These are phyloP conservation scores for Melitaea cinxia DNA, from an alignment of 1,140 invertebrate species.

Conservation along the genomic window DNA sequence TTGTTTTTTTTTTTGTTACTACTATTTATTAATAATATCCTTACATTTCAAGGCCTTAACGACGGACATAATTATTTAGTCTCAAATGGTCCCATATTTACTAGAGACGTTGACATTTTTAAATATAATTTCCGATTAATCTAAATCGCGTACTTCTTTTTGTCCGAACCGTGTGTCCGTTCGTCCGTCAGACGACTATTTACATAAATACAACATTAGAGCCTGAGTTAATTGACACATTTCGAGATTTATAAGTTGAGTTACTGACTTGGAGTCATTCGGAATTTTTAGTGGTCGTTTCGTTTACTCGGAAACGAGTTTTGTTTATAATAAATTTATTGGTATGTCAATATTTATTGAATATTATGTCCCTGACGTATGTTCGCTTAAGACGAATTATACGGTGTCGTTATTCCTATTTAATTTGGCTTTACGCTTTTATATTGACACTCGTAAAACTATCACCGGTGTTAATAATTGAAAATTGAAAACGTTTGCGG, in stretches of 20 bases:
- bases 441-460: not conserved
- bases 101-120: slow-evolving; percentile 28
- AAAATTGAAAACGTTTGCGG: too few species aligned
- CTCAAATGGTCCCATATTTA: not conserved
- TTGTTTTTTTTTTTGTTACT: too few species aligned
- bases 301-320: slow-evolving; percentile 36
- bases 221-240: slow-evolving; percentile 42
- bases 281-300: slow-evolving; percentile 35
- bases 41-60: not conserved
- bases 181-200: slow-evolving; percentile 30
- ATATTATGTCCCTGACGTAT: not conserved
- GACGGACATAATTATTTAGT: not conserved
- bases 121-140: slow-evolving; percentile 26
- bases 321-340: slow-evolving; percentile 22
- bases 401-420: not conserved
- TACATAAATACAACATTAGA: slow-evolving; percentile 40
- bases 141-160: slow-evolving; percentile 22
- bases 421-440: not conserved
- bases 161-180: slow-evolving; percentile 25
- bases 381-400: not conserved
- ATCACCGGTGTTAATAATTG: not conserved
- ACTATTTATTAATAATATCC: not conserved
- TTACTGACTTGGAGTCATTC: slow-evolving; percentile 24
- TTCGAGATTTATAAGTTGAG: slow-evolving; percentile 34
- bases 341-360: slow-evolving; percentile 6